A percentile compares a stretch with the other conserved stretches of the same genome.
Evolutionary conservation across 2,113 vertebrate species (phyloP).

Genomic region (Phylloscopus trochilus): DNA sequence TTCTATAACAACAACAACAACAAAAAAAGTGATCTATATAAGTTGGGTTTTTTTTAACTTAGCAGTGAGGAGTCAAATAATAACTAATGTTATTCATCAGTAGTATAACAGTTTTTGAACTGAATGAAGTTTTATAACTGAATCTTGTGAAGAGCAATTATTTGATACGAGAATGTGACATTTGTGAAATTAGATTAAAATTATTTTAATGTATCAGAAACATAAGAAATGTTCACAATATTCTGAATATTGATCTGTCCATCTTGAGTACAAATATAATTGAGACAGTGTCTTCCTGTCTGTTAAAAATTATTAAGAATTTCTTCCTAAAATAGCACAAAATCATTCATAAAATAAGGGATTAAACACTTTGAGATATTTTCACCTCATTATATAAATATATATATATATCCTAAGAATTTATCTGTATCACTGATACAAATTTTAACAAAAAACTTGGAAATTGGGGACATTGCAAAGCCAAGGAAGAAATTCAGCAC

Average conservation of each 20-base stretch:
- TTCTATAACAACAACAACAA: not conserved
- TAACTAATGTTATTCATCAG: not conserved
- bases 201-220: not conserved
- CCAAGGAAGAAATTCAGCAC: not conserved
- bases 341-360: not conserved
- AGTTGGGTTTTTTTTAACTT: not conserved
- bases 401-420: not conserved
- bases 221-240: not conserved
- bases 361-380: not conserved
- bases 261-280: not conserved
- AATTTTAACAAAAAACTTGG: not conserved
- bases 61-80: not conserved
- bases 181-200: not conserved
- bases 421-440: not conserved
- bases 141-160: not conserved
- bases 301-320: not conserved
- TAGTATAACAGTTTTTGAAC: not conserved
- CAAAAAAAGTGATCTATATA: not conserved
- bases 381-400: not conserved
- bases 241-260: not conserved
- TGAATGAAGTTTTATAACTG: not conserved
- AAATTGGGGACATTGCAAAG: not conserved
- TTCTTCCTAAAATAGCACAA: not conserved
- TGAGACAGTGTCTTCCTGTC: not conserved
- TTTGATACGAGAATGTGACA: not conserved